Percentiles rank a stretch among this genome's conserved stretches.
phyloP scores from a whole-genome alignment of 2,797 vertebrate species.

The Melanotaenia pygmaea region DNA sequence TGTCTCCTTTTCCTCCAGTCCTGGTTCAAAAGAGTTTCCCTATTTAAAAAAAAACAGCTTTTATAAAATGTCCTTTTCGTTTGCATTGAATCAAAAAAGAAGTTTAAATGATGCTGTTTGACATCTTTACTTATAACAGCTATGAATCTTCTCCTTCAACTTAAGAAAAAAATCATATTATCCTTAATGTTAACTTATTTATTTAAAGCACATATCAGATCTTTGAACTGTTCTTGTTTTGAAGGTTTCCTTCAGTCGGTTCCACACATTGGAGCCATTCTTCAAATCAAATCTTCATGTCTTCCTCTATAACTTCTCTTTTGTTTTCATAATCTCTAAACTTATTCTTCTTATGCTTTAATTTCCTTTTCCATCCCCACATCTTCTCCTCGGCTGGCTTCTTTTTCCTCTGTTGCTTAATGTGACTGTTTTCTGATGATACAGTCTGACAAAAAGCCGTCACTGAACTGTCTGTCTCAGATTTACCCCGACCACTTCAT shows the following conservation, averaged over 20 bases:
- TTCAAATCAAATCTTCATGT: not conserved
- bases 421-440: slow-evolving; percentile 20
- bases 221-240: not conserved
- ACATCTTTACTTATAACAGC: not conserved
- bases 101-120: not conserved
- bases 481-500: not conserved
- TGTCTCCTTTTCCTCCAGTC: too few species aligned
- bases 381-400: not conserved
- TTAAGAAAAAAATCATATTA: not conserved
- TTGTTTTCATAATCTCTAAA: not conserved
- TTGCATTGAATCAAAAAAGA: too few species aligned
- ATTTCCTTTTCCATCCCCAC: not conserved
- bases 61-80: too few species aligned
- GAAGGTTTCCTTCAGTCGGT: not conserved
- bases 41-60: too few species aligned
- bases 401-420: slow-evolving; percentile 12
- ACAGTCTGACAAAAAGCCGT: not conserved
- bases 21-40: too few species aligned
- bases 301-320: not conserved
- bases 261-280: not conserved
- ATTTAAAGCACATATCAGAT: not conserved
- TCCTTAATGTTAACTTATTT: not conserved
- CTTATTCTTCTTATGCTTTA: not conserved
- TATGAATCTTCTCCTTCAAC: not conserved
- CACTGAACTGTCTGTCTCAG: not conserved